phyloP scores from a whole-genome alignment of 2,797 vertebrate species.

The Catharus ustulatus region DNA sequence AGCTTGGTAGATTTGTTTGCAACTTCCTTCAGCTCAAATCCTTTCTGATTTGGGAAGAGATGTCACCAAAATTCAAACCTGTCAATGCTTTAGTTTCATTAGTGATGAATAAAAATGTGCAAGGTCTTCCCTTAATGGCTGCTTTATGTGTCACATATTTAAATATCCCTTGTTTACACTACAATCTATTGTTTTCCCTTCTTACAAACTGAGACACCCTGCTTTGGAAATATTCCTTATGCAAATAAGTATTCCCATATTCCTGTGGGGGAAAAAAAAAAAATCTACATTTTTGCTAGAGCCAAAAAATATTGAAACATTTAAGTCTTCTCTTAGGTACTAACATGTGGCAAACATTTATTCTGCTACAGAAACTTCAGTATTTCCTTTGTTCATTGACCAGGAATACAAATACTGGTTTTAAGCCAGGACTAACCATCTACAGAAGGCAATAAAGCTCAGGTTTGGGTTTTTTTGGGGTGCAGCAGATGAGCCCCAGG shows the following conservation, averaged over 20 bases:
- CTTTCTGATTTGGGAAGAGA: background rate
- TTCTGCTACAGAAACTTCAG: background rate
- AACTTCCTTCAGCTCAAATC: background rate
- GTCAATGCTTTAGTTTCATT: background rate
- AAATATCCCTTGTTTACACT: background rate
- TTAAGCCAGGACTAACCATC: background rate
- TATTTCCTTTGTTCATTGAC: conserved; percentile 16
- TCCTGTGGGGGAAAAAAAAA: background rate
- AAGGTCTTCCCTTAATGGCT: background rate
- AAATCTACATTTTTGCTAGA: background rate
- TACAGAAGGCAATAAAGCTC: background rate
- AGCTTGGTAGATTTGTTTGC: background rate
- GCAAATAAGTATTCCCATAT: background rate
- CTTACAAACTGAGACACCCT: background rate
- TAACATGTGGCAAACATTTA: conserved; percentile 34
- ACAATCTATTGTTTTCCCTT: background rate
- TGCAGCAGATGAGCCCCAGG: background rate
- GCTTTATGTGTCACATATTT: background rate
- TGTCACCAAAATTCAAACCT: background rate
- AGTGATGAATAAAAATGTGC: conserved; percentile 23
- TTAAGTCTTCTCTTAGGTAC: background rate
- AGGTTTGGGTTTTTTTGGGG: background rate
- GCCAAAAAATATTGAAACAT: background rate
- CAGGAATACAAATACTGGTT: background rate
- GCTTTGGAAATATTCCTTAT: background rate